These are phyloP conservation scores for Clarias laeviceps DNA, from an alignment of 2,797 vertebrate genomes.

Conservation along the genomic window DNA sequence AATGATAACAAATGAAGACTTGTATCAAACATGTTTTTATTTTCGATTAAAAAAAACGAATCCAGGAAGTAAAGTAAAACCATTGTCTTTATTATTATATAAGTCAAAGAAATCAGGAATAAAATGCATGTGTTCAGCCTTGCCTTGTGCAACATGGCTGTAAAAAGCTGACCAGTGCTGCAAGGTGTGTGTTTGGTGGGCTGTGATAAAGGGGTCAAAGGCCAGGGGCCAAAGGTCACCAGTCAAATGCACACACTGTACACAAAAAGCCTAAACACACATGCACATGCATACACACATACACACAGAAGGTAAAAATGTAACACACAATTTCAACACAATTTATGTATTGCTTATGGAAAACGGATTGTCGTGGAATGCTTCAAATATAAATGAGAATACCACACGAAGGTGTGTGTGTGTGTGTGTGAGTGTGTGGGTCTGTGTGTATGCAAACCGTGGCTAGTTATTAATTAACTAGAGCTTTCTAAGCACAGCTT, in stretches of 20 bases:
- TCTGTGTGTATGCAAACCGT: constrained; percentile 39
- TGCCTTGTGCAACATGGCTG: neutral
- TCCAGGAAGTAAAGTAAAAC: neutral
- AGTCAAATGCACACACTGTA: constrained; percentile 9
- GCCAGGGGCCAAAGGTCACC: constrained; percentile 44
- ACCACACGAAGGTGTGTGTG: neutral
- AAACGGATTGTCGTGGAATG: neutral
- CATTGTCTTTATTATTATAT: neutral
- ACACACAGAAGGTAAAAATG: neutral
- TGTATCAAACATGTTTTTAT: neutral
- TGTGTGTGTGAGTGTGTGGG: constrained; percentile 3
- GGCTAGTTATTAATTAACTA: constrained; percentile 57
- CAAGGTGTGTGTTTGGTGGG: constrained; percentile 20
- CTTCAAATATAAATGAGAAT: neutral
- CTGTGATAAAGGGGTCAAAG: constrained; percentile 43
- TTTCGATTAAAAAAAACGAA: neutral
- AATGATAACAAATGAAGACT: neutral
- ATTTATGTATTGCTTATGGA: neutral
- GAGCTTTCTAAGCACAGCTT: constrained; percentile 23
- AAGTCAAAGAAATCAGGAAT: too few relatives aligned
- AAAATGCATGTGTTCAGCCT: too few relatives aligned
- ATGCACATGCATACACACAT: neutral
- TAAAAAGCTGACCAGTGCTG: constrained; percentile 6
- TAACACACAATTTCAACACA: neutral
- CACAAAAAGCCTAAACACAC: constrained; percentile 12